These are phyloP conservation scores for Danio rerio DNA, from an alignment of 2,113 vertebrate genomes.

Conservation along the genomic window DNA sequence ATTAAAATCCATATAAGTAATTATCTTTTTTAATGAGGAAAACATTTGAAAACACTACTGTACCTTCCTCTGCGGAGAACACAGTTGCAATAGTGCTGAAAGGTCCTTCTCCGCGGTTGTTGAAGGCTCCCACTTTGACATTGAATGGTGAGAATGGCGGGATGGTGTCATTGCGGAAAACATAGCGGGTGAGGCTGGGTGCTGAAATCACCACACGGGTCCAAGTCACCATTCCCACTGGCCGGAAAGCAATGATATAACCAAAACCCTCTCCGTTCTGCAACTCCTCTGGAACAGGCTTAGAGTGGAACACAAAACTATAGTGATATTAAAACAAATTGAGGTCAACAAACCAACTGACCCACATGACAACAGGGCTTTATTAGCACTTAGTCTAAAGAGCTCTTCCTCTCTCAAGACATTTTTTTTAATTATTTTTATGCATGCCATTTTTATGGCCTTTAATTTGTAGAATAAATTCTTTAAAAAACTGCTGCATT, in stretches of 20 bases:
- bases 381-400: slow-evolving; percentile 7
- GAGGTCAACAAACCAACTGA: slow-evolving; percentile 72
- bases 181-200: slow-evolving; percentile 80
- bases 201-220: slow-evolving; percentile 90
- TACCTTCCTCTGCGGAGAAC: slow-evolving; percentile 94
- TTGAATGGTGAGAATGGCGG: slow-evolving; percentile 89
- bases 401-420: background rate
- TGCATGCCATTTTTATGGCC: background rate
- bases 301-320: slow-evolving; percentile 82
- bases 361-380: slow-evolving; percentile 52
- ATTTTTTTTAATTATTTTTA: background rate
- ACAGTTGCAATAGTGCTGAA: slow-evolving; percentile 88
- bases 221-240: slow-evolving; percentile 83
- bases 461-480: background rate
- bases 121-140: slow-evolving; percentile 92
- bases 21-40: background rate
- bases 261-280: slow-evolving; percentile 95
- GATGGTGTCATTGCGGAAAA: slow-evolving; percentile 92
- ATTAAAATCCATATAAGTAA: too few relatives aligned
- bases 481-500: too few relatives aligned
- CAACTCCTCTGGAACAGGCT: slow-evolving; percentile 93
- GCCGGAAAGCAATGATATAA: slow-evolving; percentile 92
- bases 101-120: slow-evolving; percentile 91
- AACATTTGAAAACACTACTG: background rate
- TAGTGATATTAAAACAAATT: slow-evolving; percentile 86